Evolutionary conservation across 2,113 vertebrate species (phyloP), one percentile per base, ranked within the genome.

Genomic region (Datnioides undecimradiatus): DNA sequence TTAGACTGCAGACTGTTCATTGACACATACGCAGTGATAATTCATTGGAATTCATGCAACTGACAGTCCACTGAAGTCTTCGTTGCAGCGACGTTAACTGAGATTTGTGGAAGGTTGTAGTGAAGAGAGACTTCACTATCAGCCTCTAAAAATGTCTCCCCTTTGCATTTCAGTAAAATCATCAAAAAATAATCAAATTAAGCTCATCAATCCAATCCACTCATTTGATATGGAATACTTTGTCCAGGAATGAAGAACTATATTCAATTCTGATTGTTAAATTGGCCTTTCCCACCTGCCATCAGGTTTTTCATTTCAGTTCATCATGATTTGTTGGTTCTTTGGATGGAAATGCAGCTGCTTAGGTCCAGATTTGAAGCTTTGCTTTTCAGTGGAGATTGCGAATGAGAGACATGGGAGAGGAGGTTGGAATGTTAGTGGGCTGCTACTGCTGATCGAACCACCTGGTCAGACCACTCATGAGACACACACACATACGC

Each of bases 381-480:
- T 54, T 80, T 82, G 55, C 69, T 76, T 71, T 73, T 79, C 82
- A 57, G 68, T 41, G 9, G 71, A 80, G 71, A 80, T 79, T 62
- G 43, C 83, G 66, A 74, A 67, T 58, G 59, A 74, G 67, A 54
- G 64, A 79, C n/a, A 67, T 74, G 48, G 73, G 57, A 80, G 86
- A 77, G 62, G 62, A 84, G 65, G 60, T 75, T 85, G 90, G 89
- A 92, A 92, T 92, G 89, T 87, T 75, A 80, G 86, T 76, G 81
- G 82, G 88, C 73, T 90, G 49, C 87, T 86, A 45, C 76, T 84
- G 82, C 80, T 85, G 85, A 77, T 88, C 73, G 77, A 40, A 83
- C 89, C 92, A 93, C 90, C 93, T 94, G 93, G 89, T 93, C 82
- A 76, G 74, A 90, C 74, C 80, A 86, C 78, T 87, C 87, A 83